phyloP scores from a whole-genome alignment of 2,113 vertebrate species.

The Ptilorrhoa leucosticta region DNA sequence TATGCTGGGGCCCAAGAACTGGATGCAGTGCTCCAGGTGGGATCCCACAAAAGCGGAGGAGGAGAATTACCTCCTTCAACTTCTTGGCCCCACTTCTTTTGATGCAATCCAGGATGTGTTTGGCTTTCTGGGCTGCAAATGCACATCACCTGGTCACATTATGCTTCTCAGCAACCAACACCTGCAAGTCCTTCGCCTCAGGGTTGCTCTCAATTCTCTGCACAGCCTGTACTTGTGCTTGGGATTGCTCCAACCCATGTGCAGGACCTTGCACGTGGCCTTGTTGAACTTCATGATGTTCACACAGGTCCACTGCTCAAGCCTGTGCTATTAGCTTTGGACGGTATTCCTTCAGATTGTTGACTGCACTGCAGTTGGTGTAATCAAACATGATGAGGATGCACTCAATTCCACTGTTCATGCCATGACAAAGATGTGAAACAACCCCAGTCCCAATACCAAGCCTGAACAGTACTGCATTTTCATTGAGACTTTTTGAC shows the following conservation, averaged over 20 bases:
- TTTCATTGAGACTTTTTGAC: neutral
- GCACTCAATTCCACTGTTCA: neutral
- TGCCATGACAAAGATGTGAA: neutral
- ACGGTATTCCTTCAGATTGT: neutral
- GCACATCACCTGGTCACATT: neutral
- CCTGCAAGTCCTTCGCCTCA: neutral
- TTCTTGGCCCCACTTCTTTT: neutral
- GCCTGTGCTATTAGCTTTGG: neutral
- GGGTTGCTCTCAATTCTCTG: neutral
- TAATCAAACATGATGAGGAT: neutral
- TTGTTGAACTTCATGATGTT: neutral
- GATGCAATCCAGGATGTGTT: fast-evolving
- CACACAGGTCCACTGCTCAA: neutral
- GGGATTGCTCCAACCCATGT: fast-evolving
- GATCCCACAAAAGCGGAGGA: neutral
- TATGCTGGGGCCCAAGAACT: neutral
- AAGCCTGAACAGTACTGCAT: neutral
- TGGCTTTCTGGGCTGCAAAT: neutral
- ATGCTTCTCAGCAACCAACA: neutral
- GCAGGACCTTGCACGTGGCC: neutral
- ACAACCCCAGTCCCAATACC: no score
- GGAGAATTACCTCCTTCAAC: neutral
- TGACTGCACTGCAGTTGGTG: fast-evolving
- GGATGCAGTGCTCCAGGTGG: neutral
- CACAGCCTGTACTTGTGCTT: neutral